Evolutionary conservation across 2,888 invertebrate species (phyloP), one percentile per base, ranked within the genome.

Genomic region (Caprella mutica): DNA sequence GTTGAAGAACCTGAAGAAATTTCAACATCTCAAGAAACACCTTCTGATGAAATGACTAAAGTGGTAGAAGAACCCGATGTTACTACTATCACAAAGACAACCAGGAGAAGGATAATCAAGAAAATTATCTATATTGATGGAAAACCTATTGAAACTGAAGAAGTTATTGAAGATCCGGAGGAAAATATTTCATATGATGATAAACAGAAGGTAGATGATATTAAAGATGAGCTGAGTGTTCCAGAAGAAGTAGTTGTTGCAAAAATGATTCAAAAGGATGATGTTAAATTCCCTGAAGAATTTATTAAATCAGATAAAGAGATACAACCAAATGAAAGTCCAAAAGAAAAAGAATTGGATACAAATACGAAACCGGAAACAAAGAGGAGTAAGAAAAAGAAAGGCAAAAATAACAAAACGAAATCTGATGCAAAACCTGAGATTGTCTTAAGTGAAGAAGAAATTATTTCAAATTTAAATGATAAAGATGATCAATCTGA

Each of bases 321-420:
- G n/a, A n/a, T 8, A 8, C n/a, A n/a, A n/a, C n/a, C n/a, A n/a
- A n/a, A n/a, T n/a, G n/a, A n/a, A n/a, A n/a, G n/a, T n/a, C n/a
- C n/a, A n/a, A n/a, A n/a, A n/a, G 56, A 50, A 19, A 57, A 54
- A 26, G 24, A 39, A 12, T 12, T 21, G 17, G 54, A 40, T 35
- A 51, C 52, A 14, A 55, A 54, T 30, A 19, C 54, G 14, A 54
- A 38, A 23, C 38, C 54, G 27, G 51, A 57, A 12, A 54, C 54
- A n/a, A 54, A 54, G 54, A 60, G 54, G 23, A 60, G 53, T 29
- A 24, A 54, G 3, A 50, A 48, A n/a, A 38, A 54, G 9, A 55
- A 59, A 19, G 58, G 58, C 21, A 50, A 55, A 39, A 50, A 55
- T 17, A 42, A 51, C 9, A 43, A 55, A 42, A 51, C 50, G 17